A percentile compares a stretch with the other conserved stretches of the same genome.
These are phyloP conservation scores for Norana najaformis DNA, from an alignment of 2,888 invertebrate species.

Conservation along the genomic window DNA sequence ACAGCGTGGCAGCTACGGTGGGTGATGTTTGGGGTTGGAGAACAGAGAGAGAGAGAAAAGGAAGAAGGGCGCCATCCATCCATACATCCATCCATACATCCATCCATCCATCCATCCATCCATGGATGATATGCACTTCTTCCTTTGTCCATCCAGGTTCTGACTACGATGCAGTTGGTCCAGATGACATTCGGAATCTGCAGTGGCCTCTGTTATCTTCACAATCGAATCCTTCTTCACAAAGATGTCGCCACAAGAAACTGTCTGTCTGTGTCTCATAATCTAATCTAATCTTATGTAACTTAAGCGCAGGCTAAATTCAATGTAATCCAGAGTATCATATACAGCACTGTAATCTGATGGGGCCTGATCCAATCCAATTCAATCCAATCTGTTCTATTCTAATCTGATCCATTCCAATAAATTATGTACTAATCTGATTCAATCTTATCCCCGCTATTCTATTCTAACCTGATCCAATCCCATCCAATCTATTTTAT, in stretches of 20 bases:
- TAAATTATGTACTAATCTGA: not conserved
- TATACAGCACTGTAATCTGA: too few relatives aligned
- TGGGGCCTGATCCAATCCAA: too few relatives aligned
- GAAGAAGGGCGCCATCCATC: too few relatives aligned
- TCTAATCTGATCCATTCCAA: not conserved
- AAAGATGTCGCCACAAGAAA: constrained; percentile 8
- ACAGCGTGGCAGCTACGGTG: too few relatives aligned
- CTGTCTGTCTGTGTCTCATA: not conserved
- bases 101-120: not conserved
- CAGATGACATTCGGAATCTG: constrained; percentile 4
- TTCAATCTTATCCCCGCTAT: not conserved
- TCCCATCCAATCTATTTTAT: not conserved
- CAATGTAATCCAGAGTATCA: too few relatives aligned
- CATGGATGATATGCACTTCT: too few relatives aligned
- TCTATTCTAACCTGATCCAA: not conserved
- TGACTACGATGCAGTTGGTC: constrained; percentile 10
- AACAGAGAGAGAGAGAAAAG: too few relatives aligned
- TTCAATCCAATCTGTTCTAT: not conserved
- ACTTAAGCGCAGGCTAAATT: too few relatives aligned
- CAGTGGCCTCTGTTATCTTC: constrained; percentile 17
- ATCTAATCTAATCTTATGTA: not conserved
- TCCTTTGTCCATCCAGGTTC: not conserved
- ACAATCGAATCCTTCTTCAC: not conserved
- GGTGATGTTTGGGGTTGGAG: too few relatives aligned
- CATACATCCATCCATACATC: not conserved